phyloP scores from a whole-genome alignment of 2,888 invertebrate species.

The Desoria tigrina region DNA sequence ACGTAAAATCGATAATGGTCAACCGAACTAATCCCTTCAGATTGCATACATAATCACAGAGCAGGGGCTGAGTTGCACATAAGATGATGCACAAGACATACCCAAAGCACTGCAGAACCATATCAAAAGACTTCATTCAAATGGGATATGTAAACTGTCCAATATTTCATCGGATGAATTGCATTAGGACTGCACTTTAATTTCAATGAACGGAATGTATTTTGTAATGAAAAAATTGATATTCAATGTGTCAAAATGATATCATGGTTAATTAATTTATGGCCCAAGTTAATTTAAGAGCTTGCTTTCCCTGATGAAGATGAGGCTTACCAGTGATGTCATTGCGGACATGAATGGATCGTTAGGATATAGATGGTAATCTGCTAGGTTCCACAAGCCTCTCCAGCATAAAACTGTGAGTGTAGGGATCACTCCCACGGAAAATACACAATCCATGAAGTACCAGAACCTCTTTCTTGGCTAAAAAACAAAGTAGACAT shows the following conservation, averaged over 20 bases:
- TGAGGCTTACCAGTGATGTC: conserved; percentile 69
- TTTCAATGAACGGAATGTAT: background rate
- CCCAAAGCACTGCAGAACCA: conserved; percentile 67
- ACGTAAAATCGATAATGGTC: conserved; percentile 73
- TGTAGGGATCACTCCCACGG: conserved; percentile 78
- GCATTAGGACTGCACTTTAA: background rate
- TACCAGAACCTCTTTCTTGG: conserved; percentile 60
- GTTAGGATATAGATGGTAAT: conserved; percentile 75
- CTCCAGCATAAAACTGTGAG: conserved; percentile 87
- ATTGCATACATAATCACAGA: conserved; percentile 70
- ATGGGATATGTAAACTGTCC: background rate
- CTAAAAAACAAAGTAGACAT: conserved; percentile 25
- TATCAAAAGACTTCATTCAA: background rate
- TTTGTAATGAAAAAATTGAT: conserved; percentile 4
- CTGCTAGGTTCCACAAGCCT: conserved; percentile 80
- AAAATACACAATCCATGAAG: conserved; percentile 81
- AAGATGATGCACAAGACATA: conserved; percentile 72
- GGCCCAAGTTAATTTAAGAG: background rate
- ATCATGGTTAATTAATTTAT: conserved; percentile 6
- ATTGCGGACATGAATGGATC: conserved; percentile 69
- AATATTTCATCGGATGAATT: background rate
- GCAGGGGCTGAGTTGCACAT: conserved; percentile 72
- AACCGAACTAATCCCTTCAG: conserved; percentile 69
- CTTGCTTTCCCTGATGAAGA: too few species aligned
- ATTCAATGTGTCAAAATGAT: conserved; percentile 15